Conservation (phyloP, 2,113 vertebrate species). For the Seriola rivoliana region DNA sequence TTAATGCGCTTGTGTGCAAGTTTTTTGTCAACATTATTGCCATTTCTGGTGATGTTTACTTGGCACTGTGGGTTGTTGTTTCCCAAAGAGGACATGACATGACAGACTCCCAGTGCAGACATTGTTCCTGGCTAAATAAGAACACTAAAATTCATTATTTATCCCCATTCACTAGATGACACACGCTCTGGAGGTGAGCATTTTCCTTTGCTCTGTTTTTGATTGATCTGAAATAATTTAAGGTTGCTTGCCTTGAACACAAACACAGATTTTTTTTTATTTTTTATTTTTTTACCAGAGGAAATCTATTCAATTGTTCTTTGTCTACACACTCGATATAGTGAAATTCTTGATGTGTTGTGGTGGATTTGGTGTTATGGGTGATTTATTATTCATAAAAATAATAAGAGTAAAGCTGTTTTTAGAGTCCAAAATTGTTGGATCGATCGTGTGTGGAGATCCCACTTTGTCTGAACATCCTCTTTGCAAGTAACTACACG, state of each 20-base stretch:
- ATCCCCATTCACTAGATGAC: slow-evolving; percentile 1
- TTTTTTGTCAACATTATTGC: neutral
- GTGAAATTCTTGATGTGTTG: neutral
- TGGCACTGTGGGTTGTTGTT: neutral
- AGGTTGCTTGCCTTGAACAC: neutral
- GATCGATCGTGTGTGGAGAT: neutral
- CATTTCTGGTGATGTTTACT: neutral
- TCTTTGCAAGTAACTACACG: neutral
- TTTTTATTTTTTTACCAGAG: too few relatives aligned
- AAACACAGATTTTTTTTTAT: too few relatives aligned
- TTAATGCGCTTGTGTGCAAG: slow-evolving; percentile 3
- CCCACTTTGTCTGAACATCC: neutral
- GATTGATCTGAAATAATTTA: neutral
- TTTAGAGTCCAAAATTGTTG: neutral
- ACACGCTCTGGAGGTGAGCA: too few relatives aligned
- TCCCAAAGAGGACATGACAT: neutral
- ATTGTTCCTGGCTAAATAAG: slow-evolving; percentile 2
- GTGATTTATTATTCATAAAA: neutral
- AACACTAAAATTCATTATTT: slow-evolving; percentile 6
- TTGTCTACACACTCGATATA: too few relatives aligned
- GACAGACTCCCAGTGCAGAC: slow-evolving; percentile 1
- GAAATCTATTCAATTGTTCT: too few relatives aligned
- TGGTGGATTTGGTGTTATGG: too few relatives aligned
- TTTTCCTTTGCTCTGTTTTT: neutral
- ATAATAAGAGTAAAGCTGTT: neutral